Conservation (phyloP, 2,113 vertebrate species). For the Conger conger region DNA sequence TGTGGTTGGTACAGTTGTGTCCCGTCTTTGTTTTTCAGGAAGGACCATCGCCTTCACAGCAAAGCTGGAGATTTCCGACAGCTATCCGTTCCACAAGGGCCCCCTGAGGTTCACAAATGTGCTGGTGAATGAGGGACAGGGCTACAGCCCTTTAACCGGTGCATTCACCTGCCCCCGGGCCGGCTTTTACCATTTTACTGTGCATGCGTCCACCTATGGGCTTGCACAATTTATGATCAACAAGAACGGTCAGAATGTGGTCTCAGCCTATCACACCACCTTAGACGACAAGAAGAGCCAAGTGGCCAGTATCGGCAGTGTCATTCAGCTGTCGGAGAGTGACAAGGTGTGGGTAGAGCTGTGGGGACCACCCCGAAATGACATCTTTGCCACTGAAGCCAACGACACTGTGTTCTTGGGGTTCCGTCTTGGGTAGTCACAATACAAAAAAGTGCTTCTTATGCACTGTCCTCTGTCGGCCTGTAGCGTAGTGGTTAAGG, state of each 20-base stretch:
- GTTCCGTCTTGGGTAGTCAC: conserved; percentile 14
- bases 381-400: conserved; percentile 46
- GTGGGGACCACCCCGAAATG: conserved; percentile 37
- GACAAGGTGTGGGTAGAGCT: conserved; percentile 39
- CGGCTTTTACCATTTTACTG: conserved; percentile 44
- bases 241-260: conserved; percentile 55
- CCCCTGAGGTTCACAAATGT: conserved; percentile 40
- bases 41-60: conserved; percentile 48
- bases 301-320: conserved; percentile 44
- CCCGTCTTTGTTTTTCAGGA: background rate
- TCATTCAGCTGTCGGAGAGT: conserved; percentile 30
- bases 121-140: conserved; percentile 41
- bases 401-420: conserved; percentile 51
- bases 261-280: conserved; percentile 43
- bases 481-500: no score
- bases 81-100: conserved; percentile 43
- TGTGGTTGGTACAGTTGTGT: background rate
- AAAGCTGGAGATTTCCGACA: conserved; percentile 36
- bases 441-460: no score
- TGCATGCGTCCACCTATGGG: conserved; percentile 43
- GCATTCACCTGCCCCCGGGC: conserved; percentile 41
- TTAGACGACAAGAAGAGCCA: conserved; percentile 45
- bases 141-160: conserved; percentile 36
- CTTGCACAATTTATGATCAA: conserved; percentile 37
- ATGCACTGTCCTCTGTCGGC: no score